Conservation (phyloP, 2,113 vertebrate genomes). For the Alligator mississippiensis region DNA sequence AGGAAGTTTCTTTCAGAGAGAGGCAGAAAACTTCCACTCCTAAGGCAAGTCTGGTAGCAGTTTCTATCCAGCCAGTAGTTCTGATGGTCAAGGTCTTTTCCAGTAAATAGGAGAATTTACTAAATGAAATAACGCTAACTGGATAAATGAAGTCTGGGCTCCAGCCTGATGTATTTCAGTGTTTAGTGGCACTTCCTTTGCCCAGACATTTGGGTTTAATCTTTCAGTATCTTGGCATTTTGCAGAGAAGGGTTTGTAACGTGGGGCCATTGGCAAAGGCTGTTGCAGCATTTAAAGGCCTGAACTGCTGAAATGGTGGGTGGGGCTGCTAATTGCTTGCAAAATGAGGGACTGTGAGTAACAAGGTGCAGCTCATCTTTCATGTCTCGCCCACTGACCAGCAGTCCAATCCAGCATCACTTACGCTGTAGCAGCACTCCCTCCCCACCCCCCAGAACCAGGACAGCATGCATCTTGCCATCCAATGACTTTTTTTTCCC, state of each 20-base stretch:
- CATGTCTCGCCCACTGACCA: not conserved
- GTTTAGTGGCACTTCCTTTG: not conserved
- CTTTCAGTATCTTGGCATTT: not conserved
- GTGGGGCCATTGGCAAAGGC: too few relatives aligned
- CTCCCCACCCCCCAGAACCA: too few relatives aligned
- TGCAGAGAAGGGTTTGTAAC: not conserved
- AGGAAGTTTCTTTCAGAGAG: not conserved
- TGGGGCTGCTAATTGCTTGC: too few relatives aligned
- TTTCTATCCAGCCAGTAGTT: not conserved
- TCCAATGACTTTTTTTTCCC: not conserved
- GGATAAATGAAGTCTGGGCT: too few relatives aligned
- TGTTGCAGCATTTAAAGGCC: not conserved
- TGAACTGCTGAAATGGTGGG: too few relatives aligned
- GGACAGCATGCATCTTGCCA: not conserved
- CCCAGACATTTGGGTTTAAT: not conserved
- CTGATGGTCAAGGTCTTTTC: not conserved
- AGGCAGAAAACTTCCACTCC: not conserved
- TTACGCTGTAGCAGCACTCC: not conserved
- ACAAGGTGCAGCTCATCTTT: too few relatives aligned
- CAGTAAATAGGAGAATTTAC: not conserved
- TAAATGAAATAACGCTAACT: not conserved
- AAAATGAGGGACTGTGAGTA: not conserved
- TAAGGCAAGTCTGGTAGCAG: not conserved
- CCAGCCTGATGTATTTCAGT: not conserved
- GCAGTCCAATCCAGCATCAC: not conserved